Conservation (phyloP, 2,113 vertebrate species). For the Typhlomys cinereus region DNA sequence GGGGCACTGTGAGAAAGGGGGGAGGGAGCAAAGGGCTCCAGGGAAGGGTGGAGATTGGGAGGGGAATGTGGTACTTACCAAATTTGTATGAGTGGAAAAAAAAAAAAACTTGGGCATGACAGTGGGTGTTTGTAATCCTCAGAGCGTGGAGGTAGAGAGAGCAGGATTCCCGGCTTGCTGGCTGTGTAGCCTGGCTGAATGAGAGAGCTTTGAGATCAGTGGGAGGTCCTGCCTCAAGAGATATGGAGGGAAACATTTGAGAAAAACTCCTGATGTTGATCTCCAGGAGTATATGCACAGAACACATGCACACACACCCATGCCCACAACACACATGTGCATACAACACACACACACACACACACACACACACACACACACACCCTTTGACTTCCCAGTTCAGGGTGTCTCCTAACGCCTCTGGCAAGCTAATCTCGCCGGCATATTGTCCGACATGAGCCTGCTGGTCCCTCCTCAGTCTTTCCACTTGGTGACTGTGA, state of each 20-base stretch:
- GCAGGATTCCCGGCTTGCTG: not conserved
- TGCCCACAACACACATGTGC: too few species aligned
- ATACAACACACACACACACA: too few species aligned
- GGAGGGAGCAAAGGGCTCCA: too few species aligned
- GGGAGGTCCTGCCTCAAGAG: not conserved
- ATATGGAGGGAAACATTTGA: not conserved
- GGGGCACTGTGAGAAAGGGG: too few species aligned
- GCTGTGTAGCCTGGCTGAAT: not conserved
- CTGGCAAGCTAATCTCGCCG: not conserved
- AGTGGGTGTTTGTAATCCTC: not conserved
- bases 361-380: not conserved
- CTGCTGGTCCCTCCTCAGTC: too few species aligned
- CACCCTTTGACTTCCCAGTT: not conserved
- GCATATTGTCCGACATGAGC: accelerated
- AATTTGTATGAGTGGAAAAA: too few species aligned
- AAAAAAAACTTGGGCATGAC: not conserved
- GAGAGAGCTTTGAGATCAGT: not conserved
- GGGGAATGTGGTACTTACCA: too few species aligned
- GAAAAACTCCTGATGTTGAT: not conserved
- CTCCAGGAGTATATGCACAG: too few species aligned
- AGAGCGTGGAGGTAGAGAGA: too few species aligned
- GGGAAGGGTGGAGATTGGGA: too few species aligned
- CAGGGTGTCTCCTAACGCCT: not conserved
- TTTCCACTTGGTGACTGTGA: too few species aligned
- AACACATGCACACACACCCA: too few species aligned